These are phyloP conservation scores for Anas platyrhynchos DNA, from an alignment of 2,113 vertebrate genomes.

Conservation along the genomic window DNA sequence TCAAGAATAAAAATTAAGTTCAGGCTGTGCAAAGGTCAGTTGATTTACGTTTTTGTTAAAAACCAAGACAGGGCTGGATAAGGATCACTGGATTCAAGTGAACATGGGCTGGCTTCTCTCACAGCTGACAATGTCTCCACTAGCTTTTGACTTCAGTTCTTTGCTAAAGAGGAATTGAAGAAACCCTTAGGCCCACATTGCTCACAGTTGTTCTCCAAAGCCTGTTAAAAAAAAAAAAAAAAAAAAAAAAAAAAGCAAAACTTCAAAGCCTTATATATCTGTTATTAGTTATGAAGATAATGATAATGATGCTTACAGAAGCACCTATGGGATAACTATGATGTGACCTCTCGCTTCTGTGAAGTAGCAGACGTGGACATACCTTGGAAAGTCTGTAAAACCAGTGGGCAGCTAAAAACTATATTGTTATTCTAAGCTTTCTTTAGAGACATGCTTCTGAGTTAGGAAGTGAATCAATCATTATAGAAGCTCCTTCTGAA, in stretches of 20 bases:
- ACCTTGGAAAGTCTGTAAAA: conserved; percentile 1
- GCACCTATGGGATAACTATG: background rate
- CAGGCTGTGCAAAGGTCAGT: background rate
- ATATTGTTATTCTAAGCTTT: background rate
- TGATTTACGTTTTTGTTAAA: conserved; percentile 15
- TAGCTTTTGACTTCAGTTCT: background rate
- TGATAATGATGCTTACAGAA: background rate
- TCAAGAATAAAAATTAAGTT: background rate
- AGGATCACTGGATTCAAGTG: background rate
- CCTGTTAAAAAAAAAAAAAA: background rate
- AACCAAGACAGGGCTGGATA: background rate
- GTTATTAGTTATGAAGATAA: conserved; percentile 32
- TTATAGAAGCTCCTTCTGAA: background rate
- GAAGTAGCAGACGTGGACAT: background rate
- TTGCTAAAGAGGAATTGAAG: background rate
- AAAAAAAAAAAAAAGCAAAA: background rate
- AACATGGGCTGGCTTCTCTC: background rate
- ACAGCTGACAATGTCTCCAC: background rate
- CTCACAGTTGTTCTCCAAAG: background rate
- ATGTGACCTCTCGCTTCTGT: background rate
- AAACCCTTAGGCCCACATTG: background rate
- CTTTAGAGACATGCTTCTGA: background rate
- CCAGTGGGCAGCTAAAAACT: background rate
- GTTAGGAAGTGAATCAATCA: conserved; percentile 2
- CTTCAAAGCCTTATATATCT: conserved; percentile 26